Evolutionary conservation across 2,113 vertebrate species (phyloP).

Genomic region (Bubalus kerabau): DNA sequence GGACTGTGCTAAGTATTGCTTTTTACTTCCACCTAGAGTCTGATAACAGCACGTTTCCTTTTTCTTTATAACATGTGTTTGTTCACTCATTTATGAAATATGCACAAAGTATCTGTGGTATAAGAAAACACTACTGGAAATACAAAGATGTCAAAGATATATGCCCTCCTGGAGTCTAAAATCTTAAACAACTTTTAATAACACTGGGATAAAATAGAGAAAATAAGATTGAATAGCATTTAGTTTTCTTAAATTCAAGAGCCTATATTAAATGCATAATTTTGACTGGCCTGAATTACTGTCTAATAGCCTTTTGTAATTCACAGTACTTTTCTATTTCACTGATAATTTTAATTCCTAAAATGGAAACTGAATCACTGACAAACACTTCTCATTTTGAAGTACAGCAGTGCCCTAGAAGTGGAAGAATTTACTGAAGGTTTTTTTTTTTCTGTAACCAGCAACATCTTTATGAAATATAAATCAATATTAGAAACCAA

Average conservation of each 20-base stretch:
- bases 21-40: neutral
- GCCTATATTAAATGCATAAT: constrained; percentile 3
- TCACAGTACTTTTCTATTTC: constrained; percentile 44
- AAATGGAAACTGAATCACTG: constrained; percentile 29
- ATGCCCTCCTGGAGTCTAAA: neutral
- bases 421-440: constrained; percentile 5
- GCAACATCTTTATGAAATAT: constrained; percentile 34
- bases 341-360: constrained; percentile 43
- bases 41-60: neutral
- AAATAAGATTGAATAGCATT: neutral
- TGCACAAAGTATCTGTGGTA: neutral
- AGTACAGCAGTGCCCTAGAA: constrained; percentile 51
- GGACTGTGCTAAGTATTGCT: neutral
- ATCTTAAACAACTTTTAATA: constrained; percentile 25
- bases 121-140: neutral
- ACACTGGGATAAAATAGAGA: constrained; percentile 18
- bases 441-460: constrained; percentile 2
- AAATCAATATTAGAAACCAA: constrained; percentile 62
- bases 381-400: neutral
- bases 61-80: neutral
- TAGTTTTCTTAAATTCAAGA: constrained; percentile 26
- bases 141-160: neutral
- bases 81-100: neutral
- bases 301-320: constrained; percentile 23
- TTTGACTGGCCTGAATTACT: neutral